Conservation (phyloP, 2,888 invertebrate genomes). For the Acanthosepion lycidas region DNA sequence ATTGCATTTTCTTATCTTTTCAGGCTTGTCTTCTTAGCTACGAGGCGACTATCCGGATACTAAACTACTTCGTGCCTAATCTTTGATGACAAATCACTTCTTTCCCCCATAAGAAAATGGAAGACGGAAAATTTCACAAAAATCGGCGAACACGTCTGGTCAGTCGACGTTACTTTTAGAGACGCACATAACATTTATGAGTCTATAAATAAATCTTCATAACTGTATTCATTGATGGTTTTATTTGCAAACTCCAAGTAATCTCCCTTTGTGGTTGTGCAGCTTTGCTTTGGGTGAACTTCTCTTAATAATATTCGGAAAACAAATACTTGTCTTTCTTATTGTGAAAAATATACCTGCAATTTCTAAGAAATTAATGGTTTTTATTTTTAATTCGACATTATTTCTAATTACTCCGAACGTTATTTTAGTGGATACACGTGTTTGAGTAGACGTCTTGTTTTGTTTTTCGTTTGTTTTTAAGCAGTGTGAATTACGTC, state of each 20-base stretch:
- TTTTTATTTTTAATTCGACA: too few relatives aligned
- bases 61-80: background rate
- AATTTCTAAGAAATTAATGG: too few relatives aligned
- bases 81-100: background rate
- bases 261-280: too few relatives aligned
- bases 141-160: background rate
- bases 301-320: too few relatives aligned
- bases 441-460: too few relatives aligned
- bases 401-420: too few relatives aligned
- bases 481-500: too few relatives aligned
- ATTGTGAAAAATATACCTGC: too few relatives aligned
- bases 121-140: background rate
- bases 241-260: background rate
- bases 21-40: constrained; percentile 38
- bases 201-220: background rate
- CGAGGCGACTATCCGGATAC: background rate
- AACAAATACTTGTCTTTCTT: too few relatives aligned
- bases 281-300: too few relatives aligned
- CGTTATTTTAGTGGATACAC: too few relatives aligned
- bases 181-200: background rate
- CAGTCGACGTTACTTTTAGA: background rate
- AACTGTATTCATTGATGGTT: background rate
- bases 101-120: background rate
- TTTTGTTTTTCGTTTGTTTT: too few relatives aligned
- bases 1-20: background rate